Percentiles rank a stretch among this genome's conserved stretches.
These are phyloP conservation scores for Hiodon alosoides DNA, from an alignment of 2,113 vertebrate species.

Conservation along the genomic window DNA sequence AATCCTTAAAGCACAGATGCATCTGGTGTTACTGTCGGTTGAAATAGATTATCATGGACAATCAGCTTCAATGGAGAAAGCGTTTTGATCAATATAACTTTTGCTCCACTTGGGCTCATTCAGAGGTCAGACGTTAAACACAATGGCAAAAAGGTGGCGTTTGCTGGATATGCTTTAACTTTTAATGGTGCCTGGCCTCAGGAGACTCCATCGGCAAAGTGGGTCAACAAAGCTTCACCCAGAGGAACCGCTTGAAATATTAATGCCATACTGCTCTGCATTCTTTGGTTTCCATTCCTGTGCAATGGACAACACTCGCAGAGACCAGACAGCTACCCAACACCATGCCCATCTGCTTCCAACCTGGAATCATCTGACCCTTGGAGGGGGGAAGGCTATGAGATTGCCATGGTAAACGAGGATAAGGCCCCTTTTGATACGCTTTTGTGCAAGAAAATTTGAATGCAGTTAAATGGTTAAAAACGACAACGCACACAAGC, in stretches of 20 bases:
- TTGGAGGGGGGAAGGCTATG: too few relatives aligned
- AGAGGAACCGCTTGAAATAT: constrained; percentile 51
- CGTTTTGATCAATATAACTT: neutral
- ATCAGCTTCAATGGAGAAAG: neutral
- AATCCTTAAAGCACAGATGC: too few relatives aligned
- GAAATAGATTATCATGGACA: too few relatives aligned
- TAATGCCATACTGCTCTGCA: constrained; percentile 42
- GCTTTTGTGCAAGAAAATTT: neutral
- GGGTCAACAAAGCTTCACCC: constrained; percentile 40
- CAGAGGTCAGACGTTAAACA: neutral
- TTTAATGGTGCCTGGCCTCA: constrained; percentile 43
- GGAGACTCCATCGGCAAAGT: constrained; percentile 40
- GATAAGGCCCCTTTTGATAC: too few relatives aligned
- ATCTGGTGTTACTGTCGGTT: too few relatives aligned
- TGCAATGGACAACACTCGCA: constrained; percentile 22
- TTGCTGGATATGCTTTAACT: constrained; percentile 26
- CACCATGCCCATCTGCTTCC: neutral
- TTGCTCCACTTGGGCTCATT: neutral
- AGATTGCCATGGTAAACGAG: neutral
- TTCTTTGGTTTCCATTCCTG: constrained; percentile 13
- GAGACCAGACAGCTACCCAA: neutral
- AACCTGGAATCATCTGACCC: neutral
- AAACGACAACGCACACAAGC: neutral
- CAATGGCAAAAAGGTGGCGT: constrained; percentile 20
- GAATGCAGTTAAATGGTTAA: neutral